Evolutionary conservation across 2,797 vertebrate genomes (phyloP).

Genomic region (Graptemys geographica): DNA sequence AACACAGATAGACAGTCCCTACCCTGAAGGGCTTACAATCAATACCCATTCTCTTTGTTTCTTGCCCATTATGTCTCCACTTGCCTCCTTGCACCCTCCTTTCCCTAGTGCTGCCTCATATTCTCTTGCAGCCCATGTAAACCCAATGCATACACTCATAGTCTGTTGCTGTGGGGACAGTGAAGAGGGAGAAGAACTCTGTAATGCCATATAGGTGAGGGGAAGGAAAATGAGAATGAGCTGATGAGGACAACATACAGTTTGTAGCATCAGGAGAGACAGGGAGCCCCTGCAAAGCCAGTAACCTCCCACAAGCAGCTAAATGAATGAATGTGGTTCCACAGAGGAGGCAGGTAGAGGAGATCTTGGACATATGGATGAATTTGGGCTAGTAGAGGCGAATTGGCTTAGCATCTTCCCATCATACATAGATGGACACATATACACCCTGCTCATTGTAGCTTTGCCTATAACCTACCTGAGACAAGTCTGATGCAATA

Average conservation of each 20-base stretch:
- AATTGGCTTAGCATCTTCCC: background rate
- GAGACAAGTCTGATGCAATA: background rate
- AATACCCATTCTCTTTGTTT: too few relatives aligned
- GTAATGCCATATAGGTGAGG: background rate
- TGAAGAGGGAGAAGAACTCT: background rate
- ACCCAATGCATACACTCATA: background rate
- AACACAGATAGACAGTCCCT: background rate
- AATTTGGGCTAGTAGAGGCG: background rate
- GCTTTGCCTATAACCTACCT: background rate
- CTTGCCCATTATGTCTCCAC: background rate
- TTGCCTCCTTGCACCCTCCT: background rate
- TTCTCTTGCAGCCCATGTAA: background rate
- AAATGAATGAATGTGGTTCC: background rate
- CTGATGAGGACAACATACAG: background rate
- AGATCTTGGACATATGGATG: background rate
- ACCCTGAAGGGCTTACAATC: background rate
- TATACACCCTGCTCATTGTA: background rate
- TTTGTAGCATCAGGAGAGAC: background rate
- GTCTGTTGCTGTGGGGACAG: background rate
- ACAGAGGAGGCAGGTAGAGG: background rate
- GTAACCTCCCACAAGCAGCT: accelerated
- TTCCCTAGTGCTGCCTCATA: background rate
- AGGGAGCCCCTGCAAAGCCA: background rate
- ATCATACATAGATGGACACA: background rate
- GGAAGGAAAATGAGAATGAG: background rate